Percentiles rank a stretch among this genome's conserved stretches.
Evolutionary conservation across 2,797 vertebrate species (phyloP).

Genomic region (Hylomyscus alleni): DNA sequence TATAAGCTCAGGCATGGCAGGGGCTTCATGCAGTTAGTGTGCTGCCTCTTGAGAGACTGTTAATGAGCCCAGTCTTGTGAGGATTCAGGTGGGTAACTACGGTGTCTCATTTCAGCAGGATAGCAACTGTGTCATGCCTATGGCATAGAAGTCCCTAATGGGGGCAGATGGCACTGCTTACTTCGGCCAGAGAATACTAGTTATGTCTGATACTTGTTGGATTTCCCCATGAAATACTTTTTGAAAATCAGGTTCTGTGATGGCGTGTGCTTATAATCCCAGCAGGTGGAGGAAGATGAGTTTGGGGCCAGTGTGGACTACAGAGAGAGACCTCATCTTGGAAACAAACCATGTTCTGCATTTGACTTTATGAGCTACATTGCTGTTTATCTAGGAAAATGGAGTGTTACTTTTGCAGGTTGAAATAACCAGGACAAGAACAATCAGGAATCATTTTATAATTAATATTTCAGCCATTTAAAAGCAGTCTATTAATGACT

Average conservation of each 20-base stretch:
- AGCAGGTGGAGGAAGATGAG: not conserved
- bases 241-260: conserved; percentile 34
- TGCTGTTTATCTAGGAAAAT: conserved; percentile 42
- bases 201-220: not conserved
- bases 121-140: not conserved
- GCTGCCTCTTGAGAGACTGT: not conserved
- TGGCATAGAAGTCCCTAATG: not conserved
- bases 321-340: not conserved
- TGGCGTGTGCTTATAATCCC: not conserved
- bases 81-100: not conserved
- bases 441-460: not conserved
- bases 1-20: not conserved
- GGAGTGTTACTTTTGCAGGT: not conserved
- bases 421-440: not conserved
- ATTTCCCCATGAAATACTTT: not conserved
- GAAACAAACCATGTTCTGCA: not conserved
- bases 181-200: not conserved
- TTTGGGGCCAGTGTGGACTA: not conserved
- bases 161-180: not conserved
- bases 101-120: not conserved
- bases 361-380: not conserved
- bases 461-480: not conserved
- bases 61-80: not conserved
- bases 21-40: not conserved
- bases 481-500: not conserved